Evolutionary conservation across 2,113 vertebrate genomes (phyloP).

Genomic region (Apaloderma vittatum): DNA sequence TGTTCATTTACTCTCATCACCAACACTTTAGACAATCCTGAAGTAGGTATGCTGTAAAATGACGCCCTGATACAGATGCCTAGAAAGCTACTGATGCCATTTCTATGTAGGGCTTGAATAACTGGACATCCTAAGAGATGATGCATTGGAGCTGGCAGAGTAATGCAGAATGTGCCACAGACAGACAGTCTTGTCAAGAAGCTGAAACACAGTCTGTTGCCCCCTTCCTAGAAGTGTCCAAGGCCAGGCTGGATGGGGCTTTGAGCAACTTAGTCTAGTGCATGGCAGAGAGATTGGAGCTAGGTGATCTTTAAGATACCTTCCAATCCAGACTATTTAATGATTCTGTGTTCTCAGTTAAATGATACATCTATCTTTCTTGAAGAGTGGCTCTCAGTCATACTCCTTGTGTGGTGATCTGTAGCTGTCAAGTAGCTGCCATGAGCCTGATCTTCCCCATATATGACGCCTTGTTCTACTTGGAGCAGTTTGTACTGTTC

Average conservation of each 20-base stretch:
- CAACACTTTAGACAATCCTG: neutral
- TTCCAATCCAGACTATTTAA: no score
- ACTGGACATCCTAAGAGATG: neutral
- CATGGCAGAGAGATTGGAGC: no score
- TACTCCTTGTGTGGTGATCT: neutral
- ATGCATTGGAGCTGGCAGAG: neutral
- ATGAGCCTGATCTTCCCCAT: neutral
- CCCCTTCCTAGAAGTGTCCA: no score
- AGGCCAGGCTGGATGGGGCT: no score
- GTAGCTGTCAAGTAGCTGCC: neutral
- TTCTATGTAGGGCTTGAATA: neutral
- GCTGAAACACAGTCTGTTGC: neutral
- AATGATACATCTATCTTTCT: neutral
- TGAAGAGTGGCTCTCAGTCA: neutral
- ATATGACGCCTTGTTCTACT: neutral
- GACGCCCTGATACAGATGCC: neutral
- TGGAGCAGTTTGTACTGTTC: neutral
- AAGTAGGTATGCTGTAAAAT: neutral
- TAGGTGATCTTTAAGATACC: no score
- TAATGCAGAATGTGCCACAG: neutral
- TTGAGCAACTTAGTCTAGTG: no score
- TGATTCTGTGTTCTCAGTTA: neutral
- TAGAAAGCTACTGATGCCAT: neutral
- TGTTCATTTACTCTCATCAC: neutral
- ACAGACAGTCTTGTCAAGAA: neutral